Base-by-base conservation (phyloP, 1,140 invertebrate genomes). In the Chionoecetes opilio region DNA sequence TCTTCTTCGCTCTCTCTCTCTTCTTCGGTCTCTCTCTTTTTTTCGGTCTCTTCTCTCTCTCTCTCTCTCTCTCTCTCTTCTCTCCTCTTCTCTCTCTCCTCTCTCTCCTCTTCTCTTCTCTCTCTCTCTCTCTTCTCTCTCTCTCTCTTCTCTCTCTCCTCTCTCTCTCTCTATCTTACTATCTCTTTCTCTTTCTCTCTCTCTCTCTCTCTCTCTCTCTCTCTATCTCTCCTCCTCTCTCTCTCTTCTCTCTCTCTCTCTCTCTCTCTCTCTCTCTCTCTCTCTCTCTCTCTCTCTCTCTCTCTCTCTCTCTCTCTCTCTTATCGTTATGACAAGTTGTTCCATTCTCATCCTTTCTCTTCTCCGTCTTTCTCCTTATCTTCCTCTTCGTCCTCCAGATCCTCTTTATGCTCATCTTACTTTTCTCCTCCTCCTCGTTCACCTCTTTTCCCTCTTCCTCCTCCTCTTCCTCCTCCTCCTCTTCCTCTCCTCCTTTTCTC, bases 161-260 rank as follows among this genome's bases (percentile, higher is more conserved):
- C 53, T 75, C 53, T 75, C 53, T 75, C 53, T 75, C 53, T 75
- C 53, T 75, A 6, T 75, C 53, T 75, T 21, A 11, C 9, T 21
- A 6, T 75, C 53, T 75, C 53, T 75, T 21, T 75, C 53, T 75
- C 53, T 75, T 26, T 75, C 63, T 75, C 63, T 75, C 63, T 75
- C 63, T 75, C 63, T 75, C 63, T 75, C 63, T 75, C 63, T 75
- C 63, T 75, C 63, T 75, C 63, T 75, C 63, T 75, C 63, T 75
- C 63, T 75, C 63, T 75, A 17, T 75, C 63, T 75, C 63, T 75
- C 63, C 6, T 21, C 6, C 63, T 75, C 63, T 75, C 63, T 75
- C 63, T 75, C 63, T n/a, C 63, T 75, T 75, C 63, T 75, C 63
- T n/a, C 63, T 53, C 63, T 75, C 63, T 75, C 63, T 75, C n/a